These are phyloP conservation scores for Drosophila serrata DNA, from an alignment of 1,140 invertebrate species.

Conservation along the genomic window DNA sequence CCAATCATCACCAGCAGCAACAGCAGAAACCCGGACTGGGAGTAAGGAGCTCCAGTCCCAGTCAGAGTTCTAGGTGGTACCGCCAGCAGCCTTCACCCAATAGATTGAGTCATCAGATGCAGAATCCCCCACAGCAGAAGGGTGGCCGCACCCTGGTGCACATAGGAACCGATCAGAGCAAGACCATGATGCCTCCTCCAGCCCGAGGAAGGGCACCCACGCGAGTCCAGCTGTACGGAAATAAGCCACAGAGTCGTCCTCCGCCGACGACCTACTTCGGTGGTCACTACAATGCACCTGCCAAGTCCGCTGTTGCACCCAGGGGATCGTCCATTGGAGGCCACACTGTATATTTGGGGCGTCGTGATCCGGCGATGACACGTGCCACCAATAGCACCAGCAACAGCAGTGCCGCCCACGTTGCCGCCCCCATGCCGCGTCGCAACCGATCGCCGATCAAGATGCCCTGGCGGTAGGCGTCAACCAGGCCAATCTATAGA, in stretches of 20 bases:
- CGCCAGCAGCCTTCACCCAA: conserved; percentile 48
- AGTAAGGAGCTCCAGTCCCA: conserved; percentile 16
- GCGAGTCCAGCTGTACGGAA: conserved; percentile 62
- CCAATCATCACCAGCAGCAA: conserved; percentile 8
- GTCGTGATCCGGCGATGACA: conserved; percentile 56
- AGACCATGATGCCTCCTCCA: conserved; percentile 25
- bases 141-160: conserved; percentile 74
- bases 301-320: not conserved
- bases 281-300: conserved; percentile 72
- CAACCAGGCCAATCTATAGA: conserved; percentile 14
- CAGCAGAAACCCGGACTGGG: not conserved
- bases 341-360: conserved; percentile 64
- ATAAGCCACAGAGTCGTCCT: conserved; percentile 39
- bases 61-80: conserved; percentile 32
- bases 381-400: conserved; percentile 25
- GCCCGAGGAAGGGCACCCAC: conserved; percentile 65
- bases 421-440: conserved; percentile 50
- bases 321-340: conserved; percentile 24
- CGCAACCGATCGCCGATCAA: conserved; percentile 83
- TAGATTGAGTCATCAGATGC: conserved; percentile 19
- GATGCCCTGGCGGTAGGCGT: conserved; percentile 78
- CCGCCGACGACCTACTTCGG: conserved; percentile 65
- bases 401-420: conserved; percentile 24
- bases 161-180: conserved; percentile 62
- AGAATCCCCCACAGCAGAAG: conserved; percentile 1